Conservation (phyloP, 1,140 invertebrate species). For the Apocrypta bakeri region DNA sequence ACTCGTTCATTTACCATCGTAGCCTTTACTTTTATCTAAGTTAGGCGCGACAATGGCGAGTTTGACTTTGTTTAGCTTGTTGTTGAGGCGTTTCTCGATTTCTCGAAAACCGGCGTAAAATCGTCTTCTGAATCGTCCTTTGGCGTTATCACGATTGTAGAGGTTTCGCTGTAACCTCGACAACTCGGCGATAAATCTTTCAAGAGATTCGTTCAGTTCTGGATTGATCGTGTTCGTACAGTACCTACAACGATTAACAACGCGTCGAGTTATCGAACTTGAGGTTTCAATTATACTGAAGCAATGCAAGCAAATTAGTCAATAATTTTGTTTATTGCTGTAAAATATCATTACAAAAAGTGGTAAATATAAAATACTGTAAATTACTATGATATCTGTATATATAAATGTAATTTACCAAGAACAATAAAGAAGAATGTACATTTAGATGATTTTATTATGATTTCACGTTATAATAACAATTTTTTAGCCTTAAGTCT, state of each 20-base stretch:
- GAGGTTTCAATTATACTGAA: not conserved
- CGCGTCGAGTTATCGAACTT: not conserved
- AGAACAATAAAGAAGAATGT: conserved; percentile 47
- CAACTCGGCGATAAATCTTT: conserved; percentile 59
- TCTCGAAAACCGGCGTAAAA: conserved; percentile 63
- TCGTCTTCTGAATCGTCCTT: conserved; percentile 58
- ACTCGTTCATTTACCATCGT: conserved; percentile 52
- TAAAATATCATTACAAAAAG: conserved; percentile 52
- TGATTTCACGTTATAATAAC: conserved; percentile 46
- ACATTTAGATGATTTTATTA: conserved; percentile 41
- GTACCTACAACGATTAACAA: conserved; percentile 60
- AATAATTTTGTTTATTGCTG: conserved; percentile 49
- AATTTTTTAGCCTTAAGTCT: conserved; percentile 33
- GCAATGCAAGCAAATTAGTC: not conserved
- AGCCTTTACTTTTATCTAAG: conserved; percentile 57
- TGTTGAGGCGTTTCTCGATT: conserved; percentile 58
- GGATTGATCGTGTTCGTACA: conserved; percentile 60
- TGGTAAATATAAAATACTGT: conserved; percentile 44
- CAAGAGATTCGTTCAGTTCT: conserved; percentile 52
- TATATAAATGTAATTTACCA: conserved; percentile 39
- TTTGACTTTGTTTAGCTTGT: conserved; percentile 60
- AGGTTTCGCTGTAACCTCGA: conserved; percentile 59
- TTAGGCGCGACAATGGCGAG: conserved; percentile 62
- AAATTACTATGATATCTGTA: conserved; percentile 44
- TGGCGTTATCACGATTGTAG: conserved; percentile 58